Evolutionary conservation across 2,113 vertebrate genomes (phyloP).

Genomic region (Ibidorhyncha struthersii): DNA sequence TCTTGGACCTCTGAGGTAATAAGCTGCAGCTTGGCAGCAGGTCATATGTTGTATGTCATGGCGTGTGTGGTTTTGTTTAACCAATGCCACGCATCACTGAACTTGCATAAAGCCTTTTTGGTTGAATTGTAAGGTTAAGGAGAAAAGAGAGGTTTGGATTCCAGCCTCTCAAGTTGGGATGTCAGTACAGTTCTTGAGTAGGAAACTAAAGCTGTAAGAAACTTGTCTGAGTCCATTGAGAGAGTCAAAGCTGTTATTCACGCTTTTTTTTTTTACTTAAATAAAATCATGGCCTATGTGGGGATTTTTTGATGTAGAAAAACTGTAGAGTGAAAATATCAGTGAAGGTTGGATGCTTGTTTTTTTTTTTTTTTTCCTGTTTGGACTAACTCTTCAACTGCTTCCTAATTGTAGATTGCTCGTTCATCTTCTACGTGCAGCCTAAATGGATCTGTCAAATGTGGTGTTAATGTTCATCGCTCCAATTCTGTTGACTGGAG

Average conservation of each 20-base stretch:
- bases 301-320: neutral
- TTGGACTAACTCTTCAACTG: conserved; percentile 54
- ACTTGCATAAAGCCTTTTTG: neutral
- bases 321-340: neutral
- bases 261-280: neutral
- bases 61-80: neutral
- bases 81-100: neutral
- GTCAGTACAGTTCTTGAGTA: neutral
- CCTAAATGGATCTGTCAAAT: conserved; percentile 78
- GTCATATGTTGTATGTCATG: neutral
- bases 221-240: neutral
- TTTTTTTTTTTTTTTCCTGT: neutral
- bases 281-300: neutral
- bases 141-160: neutral
- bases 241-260: neutral
- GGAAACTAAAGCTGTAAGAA: neutral
- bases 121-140: neutral
- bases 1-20: neutral
- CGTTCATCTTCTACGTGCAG: conserved; percentile 80
- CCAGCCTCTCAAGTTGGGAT: neutral
- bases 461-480: conserved; percentile 73
- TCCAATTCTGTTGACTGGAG: conserved; percentile 82
- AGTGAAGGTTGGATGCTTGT: neutral
- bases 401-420: conserved; percentile 80
- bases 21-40: neutral